These are phyloP conservation scores for Bucco capensis DNA, from an alignment of 2,113 vertebrate species.

Conservation along the genomic window DNA sequence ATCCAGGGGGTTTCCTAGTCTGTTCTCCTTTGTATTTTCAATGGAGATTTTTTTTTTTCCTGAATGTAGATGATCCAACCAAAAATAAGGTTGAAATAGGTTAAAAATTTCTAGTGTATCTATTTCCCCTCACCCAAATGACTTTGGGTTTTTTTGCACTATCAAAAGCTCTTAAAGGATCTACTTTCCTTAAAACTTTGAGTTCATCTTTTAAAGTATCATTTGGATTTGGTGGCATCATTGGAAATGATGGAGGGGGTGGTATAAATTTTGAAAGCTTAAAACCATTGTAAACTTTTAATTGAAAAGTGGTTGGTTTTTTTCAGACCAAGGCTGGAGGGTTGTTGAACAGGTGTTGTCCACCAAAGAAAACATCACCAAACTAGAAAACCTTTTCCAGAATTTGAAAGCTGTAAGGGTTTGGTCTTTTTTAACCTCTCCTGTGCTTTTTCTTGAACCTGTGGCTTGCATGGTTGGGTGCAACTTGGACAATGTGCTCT, in stretches of 20 bases:
- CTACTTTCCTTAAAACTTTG: not conserved
- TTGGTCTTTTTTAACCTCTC: not conserved
- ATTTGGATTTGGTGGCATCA: no score
- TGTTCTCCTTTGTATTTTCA: not conserved
- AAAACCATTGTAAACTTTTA: not conserved
- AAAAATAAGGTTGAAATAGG: fast-evolving
- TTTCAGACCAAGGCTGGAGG: not conserved
- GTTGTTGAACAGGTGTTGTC: not conserved
- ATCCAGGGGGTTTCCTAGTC: not conserved
- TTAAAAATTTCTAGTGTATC: not conserved
- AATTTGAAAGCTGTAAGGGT: not conserved
- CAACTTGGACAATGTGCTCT: not conserved
- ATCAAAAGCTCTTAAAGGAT: not conserved
- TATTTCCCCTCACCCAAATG: not conserved
- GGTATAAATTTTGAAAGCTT: not conserved
- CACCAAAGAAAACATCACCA: not conserved
- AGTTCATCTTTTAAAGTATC: not conserved
- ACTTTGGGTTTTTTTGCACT: not conserved
- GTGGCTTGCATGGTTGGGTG: not conserved
- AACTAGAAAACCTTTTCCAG: not conserved
- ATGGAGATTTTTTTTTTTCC: not conserved
- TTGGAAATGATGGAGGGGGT: fast-evolving
- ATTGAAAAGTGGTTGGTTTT: no score
- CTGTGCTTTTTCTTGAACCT: not conserved
- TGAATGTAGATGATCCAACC: not conserved